phyloP scores from a whole-genome alignment of 2,797 vertebrate genomes.

The Pseudomugil gertrudae region DNA sequence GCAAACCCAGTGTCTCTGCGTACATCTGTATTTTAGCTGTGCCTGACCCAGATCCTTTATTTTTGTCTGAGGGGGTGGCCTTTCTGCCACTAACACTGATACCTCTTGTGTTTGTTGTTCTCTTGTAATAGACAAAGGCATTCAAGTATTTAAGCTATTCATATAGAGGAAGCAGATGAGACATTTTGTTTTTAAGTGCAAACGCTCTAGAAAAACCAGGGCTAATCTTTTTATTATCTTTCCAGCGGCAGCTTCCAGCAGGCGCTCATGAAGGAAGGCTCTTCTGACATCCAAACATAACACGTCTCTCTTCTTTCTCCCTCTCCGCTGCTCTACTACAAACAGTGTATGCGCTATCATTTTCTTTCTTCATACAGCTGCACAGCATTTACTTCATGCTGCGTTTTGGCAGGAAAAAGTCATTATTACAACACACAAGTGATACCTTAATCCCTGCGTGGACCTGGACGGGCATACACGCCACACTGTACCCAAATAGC shows the following conservation, averaged over 20 bases:
- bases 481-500: conserved; percentile 64
- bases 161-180: conserved; percentile 94
- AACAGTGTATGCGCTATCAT: conserved; percentile 35
- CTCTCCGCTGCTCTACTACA: conserved; percentile 54
- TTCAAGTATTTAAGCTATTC: conserved; percentile 89
- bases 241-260: conserved; percentile 91
- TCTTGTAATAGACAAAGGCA: conserved; percentile 90
- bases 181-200: conserved; percentile 92
- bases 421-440: conserved; percentile 75
- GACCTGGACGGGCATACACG: conserved; percentile 61
- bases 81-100: conserved; percentile 42
- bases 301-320: conserved; percentile 70
- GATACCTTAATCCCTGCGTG: conserved; percentile 66
- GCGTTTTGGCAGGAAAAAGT: conserved; percentile 80
- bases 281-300: conserved; percentile 85
- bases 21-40: conserved; percentile 22
- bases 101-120: conserved; percentile 61
- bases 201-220: conserved; percentile 87
- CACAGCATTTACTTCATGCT: conserved; percentile 83
- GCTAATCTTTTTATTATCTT: conserved; percentile 96
- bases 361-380: conserved; percentile 84
- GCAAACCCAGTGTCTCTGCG: conserved; percentile 16
- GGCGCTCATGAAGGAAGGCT: conserved; percentile 86
- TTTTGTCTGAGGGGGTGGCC: conserved; percentile 33
- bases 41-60: conserved; percentile 14